Conservation (phyloP, 2,797 vertebrate genomes). For the Artibeus lituratus region DNA sequence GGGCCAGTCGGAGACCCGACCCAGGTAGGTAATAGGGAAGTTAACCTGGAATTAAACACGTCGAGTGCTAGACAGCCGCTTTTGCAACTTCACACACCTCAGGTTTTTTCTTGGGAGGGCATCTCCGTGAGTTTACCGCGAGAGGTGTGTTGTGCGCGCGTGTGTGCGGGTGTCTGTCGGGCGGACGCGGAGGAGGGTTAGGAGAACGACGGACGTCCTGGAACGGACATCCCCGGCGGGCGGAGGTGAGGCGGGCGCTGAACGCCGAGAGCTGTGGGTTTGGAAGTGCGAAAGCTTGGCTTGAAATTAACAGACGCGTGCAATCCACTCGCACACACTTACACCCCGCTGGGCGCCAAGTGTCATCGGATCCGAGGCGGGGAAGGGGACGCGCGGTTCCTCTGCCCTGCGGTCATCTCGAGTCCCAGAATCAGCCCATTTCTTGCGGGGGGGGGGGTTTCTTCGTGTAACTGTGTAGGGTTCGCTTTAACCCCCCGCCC, state of each 20-base stretch:
- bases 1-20: slow-evolving; percentile 32
- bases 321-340: background rate
- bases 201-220: background rate
- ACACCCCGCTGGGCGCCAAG: background rate
- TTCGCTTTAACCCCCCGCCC: background rate
- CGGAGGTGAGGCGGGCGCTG: slow-evolving; percentile 26
- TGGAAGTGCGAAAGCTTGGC: slow-evolving; percentile 58
- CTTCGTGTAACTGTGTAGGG: background rate
- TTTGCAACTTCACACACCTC: slow-evolving; percentile 35
- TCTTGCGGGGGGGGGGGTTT: background rate
- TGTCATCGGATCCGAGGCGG: background rate
- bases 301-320: slow-evolving; percentile 67
- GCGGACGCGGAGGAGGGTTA: background rate
- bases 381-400: background rate
- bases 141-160: background rate
- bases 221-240: background rate
- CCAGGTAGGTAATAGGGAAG: slow-evolving; percentile 69
- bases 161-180: background rate
- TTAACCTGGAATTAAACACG: slow-evolving; percentile 77
- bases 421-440: background rate
- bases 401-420: background rate
- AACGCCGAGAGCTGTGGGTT: background rate
- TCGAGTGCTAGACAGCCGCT: slow-evolving; percentile 44
- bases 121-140: background rate
- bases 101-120: background rate